Conservation (phyloP, 2,113 vertebrate genomes). For the Eclectus roratus region DNA sequence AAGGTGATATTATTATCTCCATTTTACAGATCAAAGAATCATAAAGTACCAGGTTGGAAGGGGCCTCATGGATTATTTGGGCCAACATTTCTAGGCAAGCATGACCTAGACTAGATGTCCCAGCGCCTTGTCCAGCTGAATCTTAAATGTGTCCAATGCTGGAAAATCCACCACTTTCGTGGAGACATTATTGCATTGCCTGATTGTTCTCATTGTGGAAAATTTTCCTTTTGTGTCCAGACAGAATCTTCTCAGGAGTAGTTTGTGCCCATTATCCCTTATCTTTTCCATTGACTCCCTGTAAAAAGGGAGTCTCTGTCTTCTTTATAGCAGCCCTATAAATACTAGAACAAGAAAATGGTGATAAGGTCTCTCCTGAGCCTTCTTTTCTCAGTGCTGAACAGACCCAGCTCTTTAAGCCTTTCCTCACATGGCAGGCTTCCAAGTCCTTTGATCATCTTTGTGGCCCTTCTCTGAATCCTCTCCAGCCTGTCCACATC, state of each 20-base stretch:
- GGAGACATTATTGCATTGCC: background rate
- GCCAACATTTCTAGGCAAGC: background rate
- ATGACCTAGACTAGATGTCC: background rate
- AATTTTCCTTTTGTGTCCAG: background rate
- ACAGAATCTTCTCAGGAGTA: background rate
- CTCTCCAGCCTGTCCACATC: background rate
- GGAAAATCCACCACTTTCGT: background rate
- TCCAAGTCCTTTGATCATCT: background rate
- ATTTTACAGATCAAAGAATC: background rate
- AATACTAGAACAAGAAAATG: background rate
- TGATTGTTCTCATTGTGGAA: background rate
- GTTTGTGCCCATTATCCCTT: background rate
- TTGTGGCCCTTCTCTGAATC: background rate
- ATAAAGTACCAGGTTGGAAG: background rate
- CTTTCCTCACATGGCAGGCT: background rate
- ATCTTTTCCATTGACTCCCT: background rate
- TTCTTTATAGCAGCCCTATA: background rate
- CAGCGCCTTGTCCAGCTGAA: background rate
- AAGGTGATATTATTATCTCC: background rate
- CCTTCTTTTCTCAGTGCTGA: background rate
- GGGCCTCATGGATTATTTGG: background rate
- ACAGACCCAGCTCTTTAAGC: background rate
- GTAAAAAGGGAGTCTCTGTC: background rate
- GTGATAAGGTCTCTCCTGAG: background rate
- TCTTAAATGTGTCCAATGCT: background rate